Base-by-base conservation (phyloP, 2,113 vertebrate genomes). In the Alosa alosa region DNA sequence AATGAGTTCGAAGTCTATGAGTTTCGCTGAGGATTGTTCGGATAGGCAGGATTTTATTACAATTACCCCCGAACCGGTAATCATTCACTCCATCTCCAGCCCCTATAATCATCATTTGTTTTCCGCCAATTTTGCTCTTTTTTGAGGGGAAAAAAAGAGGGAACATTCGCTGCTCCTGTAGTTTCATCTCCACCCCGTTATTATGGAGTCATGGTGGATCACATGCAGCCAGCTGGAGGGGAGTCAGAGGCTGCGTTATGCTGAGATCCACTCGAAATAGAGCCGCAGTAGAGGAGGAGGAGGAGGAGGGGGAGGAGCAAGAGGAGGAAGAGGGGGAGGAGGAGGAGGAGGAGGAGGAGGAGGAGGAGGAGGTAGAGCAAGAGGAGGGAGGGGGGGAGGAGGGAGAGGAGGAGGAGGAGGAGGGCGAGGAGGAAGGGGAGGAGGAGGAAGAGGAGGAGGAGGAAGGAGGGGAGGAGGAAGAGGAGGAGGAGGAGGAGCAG, bases 31-130 rank as follows among this genome's bases (percentile, higher is more conserved):
- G 86, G 88, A 93, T 89, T 87, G 89, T 85, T 89, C 82, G 91
- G 90, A 94, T 83, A 87, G 68, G 64, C 64, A 72, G 88, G 89
- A 93, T 92, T 93, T 93, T 88, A 93, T 92, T 91, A 88, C 93
- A 93, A 92, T 85, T 85, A 87, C n/a, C 64, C 86, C 84, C 88
- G 84, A 4, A 89, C 88, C 92, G 92, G 89, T 92, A 95, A 89
- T 88, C 84, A 85, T 87, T 87, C 50, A 13, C 46, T 60, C 89
- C 90, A 90, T 44, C 41, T 44, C 82, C 83, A 90, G 93, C 87
- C 89, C 93, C 92, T 72, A 72, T 72, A 72, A 92, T 94, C 94
- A 95, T 94, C 93, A 93, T 92, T 92, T 85, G 91, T 94, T 95
- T 94, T 93, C 93, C 92, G 82, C 92, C 88, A 92, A 92, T 93